phyloP scores from a whole-genome alignment of 2,797 vertebrate species.

The Parauchenoglanis ngamensis region DNA sequence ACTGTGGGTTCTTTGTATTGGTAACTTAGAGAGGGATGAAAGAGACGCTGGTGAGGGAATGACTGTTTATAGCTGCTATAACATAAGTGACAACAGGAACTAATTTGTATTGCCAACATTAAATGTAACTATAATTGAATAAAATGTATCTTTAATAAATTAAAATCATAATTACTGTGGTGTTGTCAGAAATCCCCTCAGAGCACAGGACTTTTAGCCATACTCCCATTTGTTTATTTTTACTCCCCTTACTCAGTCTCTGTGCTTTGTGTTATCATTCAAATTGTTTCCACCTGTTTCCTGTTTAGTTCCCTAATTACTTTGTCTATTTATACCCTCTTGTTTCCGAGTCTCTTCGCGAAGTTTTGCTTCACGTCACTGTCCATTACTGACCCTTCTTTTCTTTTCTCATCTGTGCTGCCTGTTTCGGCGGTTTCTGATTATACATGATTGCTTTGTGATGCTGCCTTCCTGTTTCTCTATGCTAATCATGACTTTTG shows the following conservation, averaged over 20 bases:
- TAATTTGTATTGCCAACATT: not conserved
- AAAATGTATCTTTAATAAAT: not conserved
- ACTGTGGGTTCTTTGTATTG: not conserved
- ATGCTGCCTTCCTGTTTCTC: not conserved
- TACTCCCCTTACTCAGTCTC: not conserved
- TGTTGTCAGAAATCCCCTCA: too few species aligned
- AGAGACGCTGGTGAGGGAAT: not conserved
- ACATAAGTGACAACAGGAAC: not conserved
- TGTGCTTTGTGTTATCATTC: not conserved
- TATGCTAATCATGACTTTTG: not conserved
- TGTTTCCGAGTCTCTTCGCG: not conserved
- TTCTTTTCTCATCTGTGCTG: not conserved
- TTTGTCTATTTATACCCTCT: too few species aligned
- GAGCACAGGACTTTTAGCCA: too few species aligned
- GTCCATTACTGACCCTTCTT: not conserved
- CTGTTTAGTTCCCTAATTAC: not conserved
- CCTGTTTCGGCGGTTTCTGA: not conserved
- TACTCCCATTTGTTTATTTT: not conserved
- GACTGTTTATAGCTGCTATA: not conserved
- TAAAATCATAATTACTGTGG: not conserved
- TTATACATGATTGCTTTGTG: not conserved
- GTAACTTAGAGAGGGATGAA: not conserved
- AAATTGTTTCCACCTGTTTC: not conserved
- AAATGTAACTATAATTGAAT: not conserved
- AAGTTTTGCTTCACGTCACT: not conserved